Base-by-base conservation (phyloP, 2,797 vertebrate species). In the Catostomus latipinnis region DNA sequence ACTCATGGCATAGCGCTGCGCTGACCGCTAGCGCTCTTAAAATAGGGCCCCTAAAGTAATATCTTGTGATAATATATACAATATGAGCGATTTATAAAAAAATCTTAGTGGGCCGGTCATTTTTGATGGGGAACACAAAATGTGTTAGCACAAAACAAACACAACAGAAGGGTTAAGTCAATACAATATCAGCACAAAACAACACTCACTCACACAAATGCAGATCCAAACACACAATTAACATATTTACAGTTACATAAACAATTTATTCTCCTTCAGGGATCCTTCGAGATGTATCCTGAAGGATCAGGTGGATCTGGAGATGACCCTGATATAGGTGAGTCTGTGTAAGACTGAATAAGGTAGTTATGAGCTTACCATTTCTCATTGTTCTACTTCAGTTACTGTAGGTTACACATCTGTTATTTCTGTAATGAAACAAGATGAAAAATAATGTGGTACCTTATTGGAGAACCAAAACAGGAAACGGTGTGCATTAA, bases 221-320 rank as follows among this genome's bases (percentile, higher is more conserved):
- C 45, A 45, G 34, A 34, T 34, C 34, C 34, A 34, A 34, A 34
- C 34, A 34, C 34, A 34, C 2, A 34, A 34, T 34, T 34, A 34
- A 34, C 34, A 34, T 34, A 4, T 34, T 34, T 34, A 34, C 34
- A 3, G 34, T 2, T 34, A 34, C 34, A 34, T 34, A 34, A 34
- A 34, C 34, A 34, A 34, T 49, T 52, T 11, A 62, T 8, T 18
- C 1, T 78, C 16, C 18, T 18, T 49, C 56, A 85, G 86, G 82
- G 71, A 9, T n/a, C 76, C 1, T 11, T 60, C 58, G 80, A 80
- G 75, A n/a, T 6, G 18, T 61, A 71, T 71, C 6, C 53, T 16
- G 86, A 83, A 67, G 86, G 74, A 14, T 85, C 83, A 4, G 85
- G 73, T 3, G 76, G 34, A 52, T 80, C 14, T 11, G 79, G 16